Evolutionary conservation across 2,113 vertebrate genomes (phyloP).

Genomic region (Pongo abelii): DNA sequence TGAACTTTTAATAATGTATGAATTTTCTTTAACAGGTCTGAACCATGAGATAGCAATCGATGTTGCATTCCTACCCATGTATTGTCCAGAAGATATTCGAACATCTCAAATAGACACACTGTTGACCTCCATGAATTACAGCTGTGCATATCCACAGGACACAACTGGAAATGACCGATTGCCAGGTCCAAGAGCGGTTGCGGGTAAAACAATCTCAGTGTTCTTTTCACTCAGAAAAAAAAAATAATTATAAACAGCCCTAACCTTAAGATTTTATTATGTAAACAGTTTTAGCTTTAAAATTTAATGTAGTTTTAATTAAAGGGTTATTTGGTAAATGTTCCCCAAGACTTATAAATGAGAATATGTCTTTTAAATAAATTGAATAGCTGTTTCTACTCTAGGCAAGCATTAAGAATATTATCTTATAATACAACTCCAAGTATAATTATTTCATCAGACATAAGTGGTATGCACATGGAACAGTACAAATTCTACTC

Average conservation of each 20-base stretch:
- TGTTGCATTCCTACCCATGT: conserved; percentile 87
- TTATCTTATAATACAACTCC: neutral
- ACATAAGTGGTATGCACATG: neutral
- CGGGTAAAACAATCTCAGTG: conserved; percentile 27
- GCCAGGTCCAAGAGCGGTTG: conserved; percentile 16
- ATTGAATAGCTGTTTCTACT: conserved; percentile 21
- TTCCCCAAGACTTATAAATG: neutral
- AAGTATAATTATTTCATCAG: conserved; percentile 38
- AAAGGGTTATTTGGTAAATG: conserved; percentile 1
- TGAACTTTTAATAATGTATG: conserved; percentile 40
- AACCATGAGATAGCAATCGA: conserved; percentile 91
- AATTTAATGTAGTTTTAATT: conserved; percentile 20
- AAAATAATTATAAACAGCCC: neutral
- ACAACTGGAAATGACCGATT: neutral
- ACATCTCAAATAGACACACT: conserved; percentile 58
- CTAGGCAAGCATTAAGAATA: neutral
- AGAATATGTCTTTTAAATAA: conserved; percentile 46
- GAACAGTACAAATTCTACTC: neutral
- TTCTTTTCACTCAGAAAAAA: conserved; percentile 23
- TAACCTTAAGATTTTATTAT: conserved; percentile 12
- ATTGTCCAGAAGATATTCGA: conserved; percentile 45
- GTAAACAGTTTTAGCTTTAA: conserved; percentile 28
- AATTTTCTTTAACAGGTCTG: conserved; percentile 84
- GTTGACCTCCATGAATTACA: conserved; percentile 63
- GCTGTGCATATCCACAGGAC: conserved; percentile 34